Conservation (phyloP, 2,797 vertebrate species). For the Urophycis tenuis region DNA sequence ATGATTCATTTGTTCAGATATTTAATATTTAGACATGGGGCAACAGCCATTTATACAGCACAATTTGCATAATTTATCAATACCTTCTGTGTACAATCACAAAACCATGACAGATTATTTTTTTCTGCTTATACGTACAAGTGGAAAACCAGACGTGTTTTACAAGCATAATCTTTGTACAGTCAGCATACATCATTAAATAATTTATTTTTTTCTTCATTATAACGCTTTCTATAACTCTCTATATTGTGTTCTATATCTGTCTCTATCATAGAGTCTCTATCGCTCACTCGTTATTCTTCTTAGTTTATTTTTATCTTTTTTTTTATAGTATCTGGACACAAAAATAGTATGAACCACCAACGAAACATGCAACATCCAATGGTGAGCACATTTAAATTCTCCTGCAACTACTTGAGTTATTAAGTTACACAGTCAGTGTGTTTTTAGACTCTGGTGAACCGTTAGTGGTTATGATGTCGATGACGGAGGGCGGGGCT, state of each 20-base stretch:
- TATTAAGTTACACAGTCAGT: slow-evolving; percentile 56
- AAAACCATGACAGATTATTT: slow-evolving; percentile 85
- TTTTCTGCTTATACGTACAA: slow-evolving; percentile 80
- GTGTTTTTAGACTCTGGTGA: slow-evolving; percentile 57
- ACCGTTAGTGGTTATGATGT: slow-evolving; percentile 54
- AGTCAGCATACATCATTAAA: slow-evolving; percentile 75
- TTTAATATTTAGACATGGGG: slow-evolving; percentile 94
- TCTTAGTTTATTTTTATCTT: background rate
- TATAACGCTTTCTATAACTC: slow-evolving; percentile 33
- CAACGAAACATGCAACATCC: slow-evolving; percentile 95
- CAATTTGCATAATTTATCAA: slow-evolving; percentile 95
- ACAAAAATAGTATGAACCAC: slow-evolving; percentile 84
- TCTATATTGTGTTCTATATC: slow-evolving; percentile 3
- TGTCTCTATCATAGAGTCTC: slow-evolving; percentile 22
- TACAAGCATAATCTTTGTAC: slow-evolving; percentile 92
- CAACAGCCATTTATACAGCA: slow-evolving; percentile 96
- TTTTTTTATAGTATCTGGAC: slow-evolving; percentile 74
- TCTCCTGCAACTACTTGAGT: slow-evolving; percentile 75
- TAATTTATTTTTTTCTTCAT: slow-evolving; percentile 64
- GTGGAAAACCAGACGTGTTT: slow-evolving; percentile 89
- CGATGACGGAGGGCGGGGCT: slow-evolving; percentile 45
- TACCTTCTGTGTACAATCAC: slow-evolving; percentile 97
- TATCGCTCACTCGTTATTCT: slow-evolving; percentile 28
- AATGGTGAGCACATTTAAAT: slow-evolving; percentile 86
- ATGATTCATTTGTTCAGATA: slow-evolving; percentile 75